These are phyloP conservation scores for Vidua macroura DNA, from an alignment of 2,113 vertebrate species.

Conservation along the genomic window DNA sequence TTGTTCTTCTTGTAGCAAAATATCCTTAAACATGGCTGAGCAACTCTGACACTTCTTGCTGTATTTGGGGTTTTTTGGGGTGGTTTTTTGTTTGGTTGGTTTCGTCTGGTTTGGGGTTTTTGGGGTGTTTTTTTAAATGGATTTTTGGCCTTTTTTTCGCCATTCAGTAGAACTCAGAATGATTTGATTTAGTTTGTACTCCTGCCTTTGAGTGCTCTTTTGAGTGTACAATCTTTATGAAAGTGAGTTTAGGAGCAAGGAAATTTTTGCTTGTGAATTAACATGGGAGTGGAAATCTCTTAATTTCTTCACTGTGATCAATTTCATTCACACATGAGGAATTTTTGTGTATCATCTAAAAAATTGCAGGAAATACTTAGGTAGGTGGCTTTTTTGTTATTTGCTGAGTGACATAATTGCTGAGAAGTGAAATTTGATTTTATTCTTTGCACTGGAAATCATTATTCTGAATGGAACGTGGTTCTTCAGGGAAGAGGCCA, in stretches of 20 bases:
- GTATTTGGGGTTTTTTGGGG: not conserved
- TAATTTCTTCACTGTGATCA: not conserved
- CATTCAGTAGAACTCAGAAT: too few relatives aligned
- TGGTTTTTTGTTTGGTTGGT: not conserved
- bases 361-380: not conserved
- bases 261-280: not conserved
- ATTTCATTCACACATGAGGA: not conserved
- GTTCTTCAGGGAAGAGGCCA: not conserved
- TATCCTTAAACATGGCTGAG: not conserved
- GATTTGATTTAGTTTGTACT: not conserved
- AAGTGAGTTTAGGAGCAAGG: not conserved
- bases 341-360: not conserved
- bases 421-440: not conserved
- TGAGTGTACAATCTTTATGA: not conserved
- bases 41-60: not conserved
- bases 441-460: not conserved
- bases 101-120: not conserved
- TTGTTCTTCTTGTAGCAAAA: not conserved
- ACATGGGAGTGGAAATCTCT: not conserved
- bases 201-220: not conserved
- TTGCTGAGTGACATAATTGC: not conserved
- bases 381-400: not conserved
- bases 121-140: not conserved
- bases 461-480: accelerated
- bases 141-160: not conserved